Conservation (phyloP, 2,888 invertebrate genomes). For the Microctonus hyperodae region DNA sequence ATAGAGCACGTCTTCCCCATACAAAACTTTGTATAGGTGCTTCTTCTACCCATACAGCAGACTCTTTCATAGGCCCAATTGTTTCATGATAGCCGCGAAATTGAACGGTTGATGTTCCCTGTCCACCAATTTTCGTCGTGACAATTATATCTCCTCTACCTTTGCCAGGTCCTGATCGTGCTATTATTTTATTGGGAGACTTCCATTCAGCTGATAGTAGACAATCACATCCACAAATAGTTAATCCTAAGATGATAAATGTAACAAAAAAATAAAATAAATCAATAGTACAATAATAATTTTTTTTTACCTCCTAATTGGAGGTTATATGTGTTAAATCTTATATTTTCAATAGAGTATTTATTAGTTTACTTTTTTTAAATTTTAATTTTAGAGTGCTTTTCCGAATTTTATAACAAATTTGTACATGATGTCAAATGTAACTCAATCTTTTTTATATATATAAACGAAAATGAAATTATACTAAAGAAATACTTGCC, state of each 20-base stretch:
- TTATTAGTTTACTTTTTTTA: too few species aligned
- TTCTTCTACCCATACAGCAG: constrained; percentile 99
- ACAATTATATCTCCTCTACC: constrained; percentile 92
- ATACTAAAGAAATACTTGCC: constrained; percentile 68
- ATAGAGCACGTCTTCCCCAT: constrained; percentile 85
- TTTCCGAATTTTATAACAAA: too few species aligned
- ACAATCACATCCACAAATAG: constrained; percentile 96
- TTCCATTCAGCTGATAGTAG: constrained; percentile 97
- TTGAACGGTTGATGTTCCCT: constrained; percentile 88
- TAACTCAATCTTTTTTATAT: too few species aligned
- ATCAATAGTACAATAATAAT: background rate
- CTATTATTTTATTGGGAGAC: constrained; percentile 95
- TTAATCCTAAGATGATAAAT: constrained; percentile 68
- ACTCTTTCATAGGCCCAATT: constrained; percentile 94
- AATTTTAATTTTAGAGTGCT: too few species aligned
- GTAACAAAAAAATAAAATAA: constrained; percentile 54
- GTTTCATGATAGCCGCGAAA: constrained; percentile 88
- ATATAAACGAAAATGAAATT: too few species aligned
- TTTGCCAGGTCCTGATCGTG: constrained; percentile 91
- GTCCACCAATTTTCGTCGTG: constrained; percentile 84
- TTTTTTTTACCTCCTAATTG: too few species aligned
- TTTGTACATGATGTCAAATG: too few species aligned
- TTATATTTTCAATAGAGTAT: too few species aligned
- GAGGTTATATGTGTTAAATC: too few species aligned
- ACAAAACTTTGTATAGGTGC: constrained; percentile 81